Evolutionary conservation across 2,888 invertebrate species (phyloP), one percentile per base, ranked within the genome.

Genomic region (Tachina grossa): DNA sequence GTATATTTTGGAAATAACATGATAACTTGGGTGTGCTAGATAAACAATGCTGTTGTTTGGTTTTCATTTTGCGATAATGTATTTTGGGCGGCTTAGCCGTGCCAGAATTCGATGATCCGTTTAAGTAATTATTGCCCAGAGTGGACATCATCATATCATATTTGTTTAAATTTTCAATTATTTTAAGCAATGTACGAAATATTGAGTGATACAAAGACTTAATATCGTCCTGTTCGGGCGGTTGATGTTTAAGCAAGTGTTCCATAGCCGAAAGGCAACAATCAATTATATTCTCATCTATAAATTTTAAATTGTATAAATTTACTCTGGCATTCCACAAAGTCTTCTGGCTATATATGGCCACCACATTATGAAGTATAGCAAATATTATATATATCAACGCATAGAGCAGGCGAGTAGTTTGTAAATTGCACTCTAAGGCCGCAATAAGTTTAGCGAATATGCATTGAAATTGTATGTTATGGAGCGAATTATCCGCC

Each of bases 1-100:
- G 87, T 41, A 91, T 89, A 47, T 90, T 90, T 86, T 93, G 92
- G 72, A 93, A 90, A 49, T 89, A 90, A 53, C 93, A 93, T 43
- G 91, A 89, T 3, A 92, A 82, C 4, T 88, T 89, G 9, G 82
- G 84, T 77, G 74, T 76, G 13, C 87, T 85, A 8, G 87, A 69
- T 63, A 78, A 45, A 59, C 90, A 91, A 69, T 92, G 91, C 9
- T 90, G 57, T 80, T 91, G 92, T 14, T 87, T 89, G 13, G 87
- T 85, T 4, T 89, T 87, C 39, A 82, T n/a, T 82, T 88, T 87
- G 14, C 87, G 83, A 49, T 87, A 88, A 19, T 86, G 79, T 66
- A 66, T 78, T 71, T 87, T 8, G 87, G 87, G 14, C 66, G 87
- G 74, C 71, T 87, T 86, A 13, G 85, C 76, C 11, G 22, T 47